Evolutionary conservation across 1,140 invertebrate genomes (phyloP).

Genomic region (Ctenoplectra terminalis): DNA sequence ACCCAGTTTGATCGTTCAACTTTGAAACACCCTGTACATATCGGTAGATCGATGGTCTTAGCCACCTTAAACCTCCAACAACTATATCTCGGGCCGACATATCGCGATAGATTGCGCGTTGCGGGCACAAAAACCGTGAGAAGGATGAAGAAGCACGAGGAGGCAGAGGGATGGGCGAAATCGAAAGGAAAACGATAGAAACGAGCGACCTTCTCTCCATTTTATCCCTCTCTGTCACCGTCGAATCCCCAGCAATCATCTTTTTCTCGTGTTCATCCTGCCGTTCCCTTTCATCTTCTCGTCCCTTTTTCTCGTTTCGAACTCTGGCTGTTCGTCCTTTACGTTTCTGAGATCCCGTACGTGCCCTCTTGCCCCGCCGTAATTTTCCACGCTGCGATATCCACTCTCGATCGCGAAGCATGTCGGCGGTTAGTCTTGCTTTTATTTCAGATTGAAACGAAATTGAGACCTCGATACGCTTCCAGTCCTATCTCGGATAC

Average conservation of each 20-base stretch:
- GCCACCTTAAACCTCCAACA: conserved; percentile 17
- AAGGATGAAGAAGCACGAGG: conserved; percentile 36
- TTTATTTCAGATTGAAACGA: conserved; percentile 71
- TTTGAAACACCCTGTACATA: neutral
- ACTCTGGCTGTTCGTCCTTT: conserved; percentile 9
- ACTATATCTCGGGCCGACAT: conserved; percentile 41
- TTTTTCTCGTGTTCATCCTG: conserved; percentile 21
- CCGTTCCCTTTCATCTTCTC: neutral
- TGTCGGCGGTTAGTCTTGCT: conserved; percentile 68
- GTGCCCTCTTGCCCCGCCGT: conserved; percentile 59
- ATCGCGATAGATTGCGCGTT: conserved; percentile 54
- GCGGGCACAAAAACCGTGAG: conserved; percentile 26
- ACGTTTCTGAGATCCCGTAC: conserved; percentile 40
- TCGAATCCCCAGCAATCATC: conserved; percentile 48
- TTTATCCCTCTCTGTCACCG: conserved; percentile 66
- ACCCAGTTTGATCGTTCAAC: no score
- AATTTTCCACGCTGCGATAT: conserved; percentile 67
- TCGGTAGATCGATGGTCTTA: conserved; percentile 43
- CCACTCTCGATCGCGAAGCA: conserved; percentile 65
- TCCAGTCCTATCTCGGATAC: conserved; percentile 49
- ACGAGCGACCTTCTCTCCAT: conserved; percentile 30
- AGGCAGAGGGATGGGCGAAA: neutral
- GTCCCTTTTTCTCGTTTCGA: neutral
- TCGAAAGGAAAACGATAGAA: conserved; percentile 50
- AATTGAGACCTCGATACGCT: conserved; percentile 68